Percentiles rank a stretch among this genome's conserved stretches.
Evolutionary conservation across 2,797 vertebrate genomes (phyloP).

Genomic region (Sebastolobus alascanus): DNA sequence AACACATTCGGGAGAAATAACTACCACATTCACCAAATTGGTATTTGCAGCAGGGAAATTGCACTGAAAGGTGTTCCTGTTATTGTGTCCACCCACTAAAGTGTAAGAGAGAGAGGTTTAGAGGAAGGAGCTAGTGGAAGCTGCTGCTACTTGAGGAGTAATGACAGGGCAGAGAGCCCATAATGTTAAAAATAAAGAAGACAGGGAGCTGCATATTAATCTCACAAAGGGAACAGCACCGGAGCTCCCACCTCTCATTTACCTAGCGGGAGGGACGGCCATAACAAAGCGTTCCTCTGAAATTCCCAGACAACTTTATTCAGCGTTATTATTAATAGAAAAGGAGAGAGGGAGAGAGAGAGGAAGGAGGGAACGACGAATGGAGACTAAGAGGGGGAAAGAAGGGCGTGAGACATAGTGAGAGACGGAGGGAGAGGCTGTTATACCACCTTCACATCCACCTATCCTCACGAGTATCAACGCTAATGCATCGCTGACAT

Average conservation of each 20-base stretch:
- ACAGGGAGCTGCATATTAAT: slow-evolving; percentile 56
- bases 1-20: not conserved
- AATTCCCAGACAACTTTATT: slow-evolving; percentile 57
- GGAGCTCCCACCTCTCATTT: slow-evolving; percentile 58
- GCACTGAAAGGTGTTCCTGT: slow-evolving; percentile 2
- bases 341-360: slow-evolving; percentile 3
- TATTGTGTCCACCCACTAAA: slow-evolving; percentile 1
- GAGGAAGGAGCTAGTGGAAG: slow-evolving; percentile 1
- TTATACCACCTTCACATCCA: slow-evolving; percentile 44
- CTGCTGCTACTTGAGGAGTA: slow-evolving; percentile 26
- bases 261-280: slow-evolving; percentile 27
- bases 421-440: slow-evolving; percentile 32
- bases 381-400: not conserved
- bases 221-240: slow-evolving; percentile 37
- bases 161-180: slow-evolving; percentile 41
- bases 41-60: not conserved
- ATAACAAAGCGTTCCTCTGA: slow-evolving; percentile 56
- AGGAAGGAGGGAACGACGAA: slow-evolving; percentile 2
- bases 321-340: slow-evolving; percentile 49
- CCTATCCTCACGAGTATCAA: slow-evolving; percentile 45
- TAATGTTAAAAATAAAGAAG: slow-evolving; percentile 61
- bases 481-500: slow-evolving; percentile 18
- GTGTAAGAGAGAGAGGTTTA: slow-evolving; percentile 2
- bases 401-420: slow-evolving; percentile 20
- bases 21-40: not conserved